Evolutionary conservation across 2,797 vertebrate genomes (phyloP), one percentile per base, ranked within the genome.

Genomic region (Brotula barbata): DNA sequence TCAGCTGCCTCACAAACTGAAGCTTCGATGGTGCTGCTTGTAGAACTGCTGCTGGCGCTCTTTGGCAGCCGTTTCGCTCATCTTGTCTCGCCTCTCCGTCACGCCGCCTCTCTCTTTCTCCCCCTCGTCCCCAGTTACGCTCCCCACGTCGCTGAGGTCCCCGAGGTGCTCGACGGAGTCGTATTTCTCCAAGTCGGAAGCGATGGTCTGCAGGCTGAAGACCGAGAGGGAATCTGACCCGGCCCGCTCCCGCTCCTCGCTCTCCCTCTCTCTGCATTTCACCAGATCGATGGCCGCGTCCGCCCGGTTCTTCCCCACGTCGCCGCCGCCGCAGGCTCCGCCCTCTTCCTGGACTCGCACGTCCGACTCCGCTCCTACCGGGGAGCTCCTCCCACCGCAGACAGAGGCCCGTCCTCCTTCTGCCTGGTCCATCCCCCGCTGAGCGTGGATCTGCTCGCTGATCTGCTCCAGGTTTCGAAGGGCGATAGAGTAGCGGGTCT

Each of bases 361-460:
- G 0, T 90, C 88, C 0, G 92, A 88, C 78, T 96, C 94, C 0
- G 94, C 94, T 0, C 94, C 94, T 0, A 95, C 86, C 0, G 95
- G 95, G 1, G 95, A 92, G 1, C 93, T 93, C 1, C 95, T 91
- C 46, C 88, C 90, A 0, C 57, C 79, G 10, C 86, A 84, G 68
- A 74, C 63, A 0, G 75, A 59, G 51, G 71, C 42, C 15, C 58
- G 15, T 44, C 79, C 75, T 31, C 87, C 80, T 42, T 81, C 48
- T 0, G 64, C 84, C 7, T 62, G 85, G 62, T 80, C 81, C 23
- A 82, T 66, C 12, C 85, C 88, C 55, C 90, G 84, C 5, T 95
- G 93, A 0, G 94, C 95, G 0, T 98, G 96, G 69, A 98, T 96
- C 76, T 96, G 93, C 67, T 98, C 95, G 1, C 95, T 97, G 91